Conservation (phyloP, 1,140 invertebrate species). For the Dinoponera quadriceps region DNA sequence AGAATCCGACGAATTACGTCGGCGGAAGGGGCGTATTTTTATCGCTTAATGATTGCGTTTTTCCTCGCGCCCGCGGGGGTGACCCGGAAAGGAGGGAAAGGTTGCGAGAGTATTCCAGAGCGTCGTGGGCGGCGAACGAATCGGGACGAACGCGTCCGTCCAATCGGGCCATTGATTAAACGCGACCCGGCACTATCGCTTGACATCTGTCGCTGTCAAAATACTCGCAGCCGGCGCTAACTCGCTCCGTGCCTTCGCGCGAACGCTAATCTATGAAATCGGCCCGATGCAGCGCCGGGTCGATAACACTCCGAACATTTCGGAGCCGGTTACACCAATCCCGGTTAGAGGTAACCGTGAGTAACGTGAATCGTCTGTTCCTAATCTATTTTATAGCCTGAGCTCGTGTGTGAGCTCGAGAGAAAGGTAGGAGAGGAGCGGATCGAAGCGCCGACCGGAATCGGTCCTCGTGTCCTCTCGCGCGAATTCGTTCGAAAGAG, state of each 20-base stretch:
- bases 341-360: slow-evolving; percentile 53
- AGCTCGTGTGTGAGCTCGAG: slow-evolving; percentile 18
- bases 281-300: slow-evolving; percentile 18
- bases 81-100: background rate
- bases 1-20: slow-evolving; percentile 52
- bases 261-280: slow-evolving; percentile 54
- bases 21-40: background rate
- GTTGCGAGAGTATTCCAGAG: background rate
- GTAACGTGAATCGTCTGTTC: slow-evolving; percentile 41
- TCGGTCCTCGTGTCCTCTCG: background rate
- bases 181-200: background rate
- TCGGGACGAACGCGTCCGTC: background rate
- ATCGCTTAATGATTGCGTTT: slow-evolving; percentile 22
- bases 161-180: slow-evolving; percentile 33
- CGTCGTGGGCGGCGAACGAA: background rate
- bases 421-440: no score
- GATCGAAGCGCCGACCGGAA: slow-evolving; percentile 18
- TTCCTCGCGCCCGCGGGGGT: no score
- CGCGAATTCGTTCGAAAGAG: slow-evolving; percentile 13
- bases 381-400: slow-evolving; percentile 56
- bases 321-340: slow-evolving; percentile 52
- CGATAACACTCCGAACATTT: slow-evolving; percentile 40
- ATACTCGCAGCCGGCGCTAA: slow-evolving; percentile 22
- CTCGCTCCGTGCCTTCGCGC: slow-evolving; percentile 32
- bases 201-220: slow-evolving; percentile 51